Percentiles rank a stretch among this genome's conserved stretches.
Evolutionary conservation across 2,797 vertebrate genomes (phyloP).

Genomic region (Spea hammondii): DNA sequence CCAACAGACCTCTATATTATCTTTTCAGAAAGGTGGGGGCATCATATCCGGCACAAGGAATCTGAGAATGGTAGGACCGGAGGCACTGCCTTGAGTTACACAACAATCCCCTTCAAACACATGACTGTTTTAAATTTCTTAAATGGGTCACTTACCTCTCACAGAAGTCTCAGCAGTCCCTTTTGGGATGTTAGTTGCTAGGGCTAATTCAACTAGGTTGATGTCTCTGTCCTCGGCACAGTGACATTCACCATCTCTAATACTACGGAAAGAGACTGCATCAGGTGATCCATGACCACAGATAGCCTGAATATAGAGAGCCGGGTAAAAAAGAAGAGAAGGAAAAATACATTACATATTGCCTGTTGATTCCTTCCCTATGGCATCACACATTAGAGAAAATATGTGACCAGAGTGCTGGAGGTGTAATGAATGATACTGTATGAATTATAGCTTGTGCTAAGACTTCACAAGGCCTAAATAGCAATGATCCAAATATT

Average conservation of each 20-base stretch:
- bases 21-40: no score
- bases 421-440: no score
- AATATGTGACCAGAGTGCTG: no score
- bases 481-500: no score
- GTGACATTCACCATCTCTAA: slow-evolving; percentile 85
- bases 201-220: slow-evolving; percentile 86
- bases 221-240: slow-evolving; percentile 86
- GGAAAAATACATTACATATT: not conserved
- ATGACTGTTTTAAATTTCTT: not conserved
- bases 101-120: not conserved
- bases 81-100: not conserved
- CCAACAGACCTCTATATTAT: no score
- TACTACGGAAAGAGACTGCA: slow-evolving; percentile 74
- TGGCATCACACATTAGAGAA: no score
- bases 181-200: slow-evolving; percentile 90
- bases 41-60: no score
- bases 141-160: slow-evolving; percentile 17
- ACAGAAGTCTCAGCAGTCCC: slow-evolving; percentile 86
- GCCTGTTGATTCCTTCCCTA: no score
- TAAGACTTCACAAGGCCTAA: no score
- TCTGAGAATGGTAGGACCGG: no score
- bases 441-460: no score
- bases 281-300: slow-evolving; percentile 85
- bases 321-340: not conserved
- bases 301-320: slow-evolving; percentile 66